Evolutionary conservation across 1,140 invertebrate species (phyloP).

Genomic region (Pseudomyrmex flavicornis): DNA sequence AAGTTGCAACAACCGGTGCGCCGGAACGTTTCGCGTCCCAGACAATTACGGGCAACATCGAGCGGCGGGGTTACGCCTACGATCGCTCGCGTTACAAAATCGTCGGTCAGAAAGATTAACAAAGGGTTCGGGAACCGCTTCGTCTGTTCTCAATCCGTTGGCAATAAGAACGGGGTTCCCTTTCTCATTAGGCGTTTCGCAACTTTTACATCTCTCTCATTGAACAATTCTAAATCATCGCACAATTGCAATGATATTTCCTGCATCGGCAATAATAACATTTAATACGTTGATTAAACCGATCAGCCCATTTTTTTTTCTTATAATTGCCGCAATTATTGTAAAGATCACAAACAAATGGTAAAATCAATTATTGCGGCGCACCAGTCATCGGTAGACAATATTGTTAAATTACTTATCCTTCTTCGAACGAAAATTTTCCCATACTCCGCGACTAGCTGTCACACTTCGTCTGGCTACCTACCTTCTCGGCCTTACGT

Average conservation of each 20-base stretch:
- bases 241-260: slow-evolving; percentile 29
- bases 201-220: slow-evolving; percentile 28
- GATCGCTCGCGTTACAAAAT: slow-evolving; percentile 74
- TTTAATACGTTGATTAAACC: background rate
- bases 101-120: slow-evolving; percentile 70
- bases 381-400: background rate
- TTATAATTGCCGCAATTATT: background rate
- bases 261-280: background rate
- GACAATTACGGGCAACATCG: slow-evolving; percentile 71
- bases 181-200: slow-evolving; percentile 34
- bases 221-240: slow-evolving; percentile 31
- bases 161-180: slow-evolving; percentile 60
- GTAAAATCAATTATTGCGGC: background rate
- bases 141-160: slow-evolving; percentile 66
- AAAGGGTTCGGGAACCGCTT: slow-evolving; percentile 69
- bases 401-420: background rate
- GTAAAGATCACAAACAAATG: background rate
- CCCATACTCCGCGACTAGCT: background rate
- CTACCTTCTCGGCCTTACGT: background rate
- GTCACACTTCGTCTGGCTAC: background rate
- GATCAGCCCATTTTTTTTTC: background rate
- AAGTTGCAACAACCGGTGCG: slow-evolving; percentile 70
- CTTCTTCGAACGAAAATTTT: background rate
- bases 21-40: slow-evolving; percentile 66
- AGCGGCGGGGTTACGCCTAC: slow-evolving; percentile 72